Evolutionary conservation across 2,113 vertebrate species (phyloP).

Genomic region (Peucedramus taeniatus): DNA sequence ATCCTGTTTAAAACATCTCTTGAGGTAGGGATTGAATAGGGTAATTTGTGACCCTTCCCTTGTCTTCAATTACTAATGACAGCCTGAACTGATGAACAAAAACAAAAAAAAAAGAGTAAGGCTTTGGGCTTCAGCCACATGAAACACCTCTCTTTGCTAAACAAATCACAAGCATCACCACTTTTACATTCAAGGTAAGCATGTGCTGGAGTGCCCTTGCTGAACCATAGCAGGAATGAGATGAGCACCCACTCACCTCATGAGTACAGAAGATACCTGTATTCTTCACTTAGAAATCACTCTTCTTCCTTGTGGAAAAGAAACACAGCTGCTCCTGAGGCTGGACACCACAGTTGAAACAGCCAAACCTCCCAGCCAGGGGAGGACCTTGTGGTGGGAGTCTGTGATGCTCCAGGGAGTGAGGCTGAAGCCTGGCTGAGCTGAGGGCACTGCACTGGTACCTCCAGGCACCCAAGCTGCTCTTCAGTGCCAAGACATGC

Average conservation of each 20-base stretch:
- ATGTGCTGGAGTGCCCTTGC: not conserved
- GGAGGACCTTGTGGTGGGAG: not conserved
- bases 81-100: not conserved
- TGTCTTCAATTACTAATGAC: not conserved
- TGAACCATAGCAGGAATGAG: not conserved
- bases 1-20: not conserved
- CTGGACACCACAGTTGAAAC: not conserved
- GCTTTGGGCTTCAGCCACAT: not conserved
- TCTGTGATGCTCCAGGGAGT: rapidly evolving
- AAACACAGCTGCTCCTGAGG: not conserved
- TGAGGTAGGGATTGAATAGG: not conserved
- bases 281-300: not conserved
- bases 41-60: not conserved
- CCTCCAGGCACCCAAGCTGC: not conserved
- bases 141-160: not conserved
- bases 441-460: not conserved
- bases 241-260: not conserved
- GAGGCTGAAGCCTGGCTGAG: not conserved
- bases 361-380: not conserved
- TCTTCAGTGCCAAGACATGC: not conserved
- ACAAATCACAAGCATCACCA: not conserved
- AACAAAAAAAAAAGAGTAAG: not conserved
- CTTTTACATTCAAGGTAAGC: not conserved
- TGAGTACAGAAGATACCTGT: rapidly evolving
- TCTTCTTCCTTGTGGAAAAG: not conserved